These are phyloP conservation scores for Stigmatopora argus DNA, from an alignment of 2,113 vertebrate genomes.

Conservation along the genomic window DNA sequence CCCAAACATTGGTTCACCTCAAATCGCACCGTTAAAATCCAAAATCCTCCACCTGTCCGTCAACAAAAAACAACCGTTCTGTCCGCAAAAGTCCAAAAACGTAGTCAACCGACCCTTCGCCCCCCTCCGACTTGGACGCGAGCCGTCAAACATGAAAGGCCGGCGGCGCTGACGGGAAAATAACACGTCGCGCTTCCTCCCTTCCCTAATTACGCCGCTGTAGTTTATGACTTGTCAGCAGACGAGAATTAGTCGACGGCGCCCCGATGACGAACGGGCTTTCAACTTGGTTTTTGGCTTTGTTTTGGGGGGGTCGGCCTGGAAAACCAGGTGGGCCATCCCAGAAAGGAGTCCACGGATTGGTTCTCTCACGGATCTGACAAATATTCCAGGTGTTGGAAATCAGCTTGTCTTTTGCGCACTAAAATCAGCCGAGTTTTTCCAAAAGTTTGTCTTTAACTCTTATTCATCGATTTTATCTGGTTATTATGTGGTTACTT, in stretches of 20 bases:
- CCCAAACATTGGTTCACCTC: not conserved
- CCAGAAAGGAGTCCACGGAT: not conserved
- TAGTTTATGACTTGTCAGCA: conserved; percentile 1
- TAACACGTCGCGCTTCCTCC: not conserved
- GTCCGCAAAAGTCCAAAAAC: not conserved
- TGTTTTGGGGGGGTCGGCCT: not conserved
- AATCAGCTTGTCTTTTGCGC: no score
- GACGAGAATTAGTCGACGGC: not conserved
- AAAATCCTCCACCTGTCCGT: not conserved
- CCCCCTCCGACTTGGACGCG: not conserved
- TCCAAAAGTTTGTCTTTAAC: no score
- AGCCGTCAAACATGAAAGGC: conserved; percentile 1
- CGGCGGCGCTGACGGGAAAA: not conserved
- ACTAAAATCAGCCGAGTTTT: no score
- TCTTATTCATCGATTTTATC: no score
- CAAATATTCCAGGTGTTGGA: no score
- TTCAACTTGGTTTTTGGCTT: not conserved
- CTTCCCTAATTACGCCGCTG: not conserved
- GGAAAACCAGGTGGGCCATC: not conserved
- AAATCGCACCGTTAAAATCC: not conserved
- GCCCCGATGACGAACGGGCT: not conserved
- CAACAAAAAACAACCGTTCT: not conserved
- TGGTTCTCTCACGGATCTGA: not conserved
- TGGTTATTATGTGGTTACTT: no score
- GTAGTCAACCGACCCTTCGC: no score